phyloP scores from a whole-genome alignment of 2,888 invertebrate genomes.

The Arge pagana region DNA sequence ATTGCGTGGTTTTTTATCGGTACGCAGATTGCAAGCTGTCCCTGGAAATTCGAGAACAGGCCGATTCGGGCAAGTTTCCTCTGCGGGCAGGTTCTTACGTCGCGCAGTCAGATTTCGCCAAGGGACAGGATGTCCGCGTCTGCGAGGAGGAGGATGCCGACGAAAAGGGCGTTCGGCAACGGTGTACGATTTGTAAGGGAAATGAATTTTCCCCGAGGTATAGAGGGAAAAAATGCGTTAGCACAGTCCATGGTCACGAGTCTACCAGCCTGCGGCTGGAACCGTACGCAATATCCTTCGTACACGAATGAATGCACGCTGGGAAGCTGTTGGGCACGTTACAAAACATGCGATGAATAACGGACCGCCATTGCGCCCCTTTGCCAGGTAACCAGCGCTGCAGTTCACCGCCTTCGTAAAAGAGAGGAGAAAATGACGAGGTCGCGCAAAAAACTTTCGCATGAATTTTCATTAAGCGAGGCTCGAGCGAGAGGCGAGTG shows the following conservation, averaged over 20 bases:
- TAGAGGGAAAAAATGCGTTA: not conserved
- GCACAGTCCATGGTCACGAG: not conserved
- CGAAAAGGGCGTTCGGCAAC: too few species aligned
- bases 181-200: too few species aligned
- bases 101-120: too few species aligned
- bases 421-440: conserved; percentile 4
- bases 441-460: too few species aligned
- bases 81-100: too few species aligned
- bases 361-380: not conserved
- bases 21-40: too few species aligned
- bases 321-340: conserved; percentile 8
- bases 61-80: too few species aligned
- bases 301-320: conserved; percentile 6
- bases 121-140: too few species aligned
- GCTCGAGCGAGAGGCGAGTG: conserved; percentile 1
- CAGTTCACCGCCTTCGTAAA: conserved; percentile 7
- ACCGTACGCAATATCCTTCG: conserved; percentile 4
- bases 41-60: too few species aligned
- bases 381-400: conserved; percentile 5
- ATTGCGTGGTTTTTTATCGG: too few species aligned
- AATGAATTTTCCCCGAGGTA: conserved; percentile 4
- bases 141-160: too few species aligned
- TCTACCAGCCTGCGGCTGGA: conserved; percentile 2
- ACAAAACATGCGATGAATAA: conserved; percentile 14
- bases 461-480: not conserved